phyloP scores from a whole-genome alignment of 2,797 vertebrate species.

The Taeniopygia guttata region DNA sequence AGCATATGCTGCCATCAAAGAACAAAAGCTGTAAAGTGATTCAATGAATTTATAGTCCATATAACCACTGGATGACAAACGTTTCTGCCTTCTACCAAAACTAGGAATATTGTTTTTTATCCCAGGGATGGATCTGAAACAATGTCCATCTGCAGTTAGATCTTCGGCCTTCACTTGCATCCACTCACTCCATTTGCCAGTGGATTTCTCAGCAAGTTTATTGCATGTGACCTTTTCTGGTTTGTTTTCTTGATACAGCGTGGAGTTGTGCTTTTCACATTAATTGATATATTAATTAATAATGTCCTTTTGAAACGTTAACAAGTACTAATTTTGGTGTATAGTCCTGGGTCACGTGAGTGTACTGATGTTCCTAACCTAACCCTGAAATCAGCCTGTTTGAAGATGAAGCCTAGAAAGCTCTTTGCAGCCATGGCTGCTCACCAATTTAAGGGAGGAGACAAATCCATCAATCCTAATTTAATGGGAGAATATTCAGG shows the following conservation, averaged over 20 bases:
- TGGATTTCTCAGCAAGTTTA: background rate
- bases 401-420: background rate
- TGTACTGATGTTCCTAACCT: background rate
- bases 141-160: background rate
- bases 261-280: background rate
- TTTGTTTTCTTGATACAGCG: background rate
- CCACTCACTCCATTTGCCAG: background rate
- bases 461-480: background rate
- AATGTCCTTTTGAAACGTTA: background rate
- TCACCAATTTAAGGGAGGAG: background rate
- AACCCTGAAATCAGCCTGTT: background rate
- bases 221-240: background rate
- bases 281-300: background rate
- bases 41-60: background rate
- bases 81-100: background rate
- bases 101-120: background rate
- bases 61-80: background rate
- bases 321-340: background rate
- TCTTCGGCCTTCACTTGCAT: background rate
- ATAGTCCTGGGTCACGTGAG: background rate
- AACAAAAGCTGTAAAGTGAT: slow-evolving; percentile 48
- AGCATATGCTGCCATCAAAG: slow-evolving; percentile 47
- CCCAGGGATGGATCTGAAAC: background rate
- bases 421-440: background rate
- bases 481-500: slow-evolving; percentile 29